Base-by-base conservation (phyloP, 2,888 invertebrate species). In the Limnephilus auricula region DNA sequence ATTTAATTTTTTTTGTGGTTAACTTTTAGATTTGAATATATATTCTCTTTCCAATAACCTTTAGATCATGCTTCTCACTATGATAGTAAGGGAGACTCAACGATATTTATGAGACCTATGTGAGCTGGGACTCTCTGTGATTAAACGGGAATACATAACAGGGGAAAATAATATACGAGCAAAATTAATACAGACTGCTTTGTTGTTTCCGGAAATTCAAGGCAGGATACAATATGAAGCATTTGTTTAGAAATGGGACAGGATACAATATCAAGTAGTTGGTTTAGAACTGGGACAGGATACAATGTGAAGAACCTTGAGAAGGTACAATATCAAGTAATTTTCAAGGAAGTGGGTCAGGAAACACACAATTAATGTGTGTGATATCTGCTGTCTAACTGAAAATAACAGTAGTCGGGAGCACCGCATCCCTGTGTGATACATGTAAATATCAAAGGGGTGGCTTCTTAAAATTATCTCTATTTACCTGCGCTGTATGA, bases 291-390 rank as follows among this genome's bases (percentile, higher is more conserved):
- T 50, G 50, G 50, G 15, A 50, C 50, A 45, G 45, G 9, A 9
- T 45, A 65, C 6, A 25, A 1, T n/a, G 9, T 25, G 25, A n/a
- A 25, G 65, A 9, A 25, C 6, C 65, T n/a, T 25, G 9, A 1
- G n/a, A 18, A 65, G 65, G 25, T 65, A 65, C n/a, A 65, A 6
- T 25, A 25, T 65, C 65, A 65, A 65, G 65, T 25, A n/a, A 65
- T 65, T 65, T 65, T n/a, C 25, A 65, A n/a, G 32, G 80, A 80
- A 32, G 80, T 80, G 80, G 80, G 80, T 15, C 31, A 80, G 80
- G 80, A 80, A 80, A 32, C 80, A 80, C 32, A 31, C 30, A 80
- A 80, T 80, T 80, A 80, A 80, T 80, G 80, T 80, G 80, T 80
- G 31, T 80, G 80, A 80, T 80, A 30, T 80, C 80, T 80, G 80